phyloP scores from a whole-genome alignment of 2,888 invertebrate species.

The Lepidochrysops patricia region DNA sequence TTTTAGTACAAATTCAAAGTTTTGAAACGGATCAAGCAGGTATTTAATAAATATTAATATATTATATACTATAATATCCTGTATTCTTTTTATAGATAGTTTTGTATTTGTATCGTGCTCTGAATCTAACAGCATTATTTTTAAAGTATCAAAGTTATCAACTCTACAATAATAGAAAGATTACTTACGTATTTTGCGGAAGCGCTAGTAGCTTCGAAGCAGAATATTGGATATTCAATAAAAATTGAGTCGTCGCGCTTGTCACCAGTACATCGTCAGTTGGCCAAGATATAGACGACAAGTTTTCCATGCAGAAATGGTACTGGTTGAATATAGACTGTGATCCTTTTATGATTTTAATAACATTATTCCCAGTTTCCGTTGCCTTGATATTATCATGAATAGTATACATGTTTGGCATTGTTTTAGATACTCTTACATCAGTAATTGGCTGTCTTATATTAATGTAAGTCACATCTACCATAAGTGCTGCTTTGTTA shows the following conservation, averaged over 20 bases:
- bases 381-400: constrained; percentile 38
- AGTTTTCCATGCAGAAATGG: constrained; percentile 81
- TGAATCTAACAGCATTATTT: no score
- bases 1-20: no score
- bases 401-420: constrained; percentile 38
- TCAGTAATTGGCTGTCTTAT: constrained; percentile 43
- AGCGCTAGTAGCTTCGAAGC: constrained; percentile 69
- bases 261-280: constrained; percentile 80
- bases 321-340: constrained; percentile 76
- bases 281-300: constrained; percentile 74
- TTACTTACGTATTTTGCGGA: constrained; percentile 70
- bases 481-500: constrained; percentile 71
- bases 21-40: no score
- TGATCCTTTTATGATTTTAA: constrained; percentile 71
- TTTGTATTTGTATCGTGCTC: no score
- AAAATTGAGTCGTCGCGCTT: constrained; percentile 72
- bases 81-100: no score
- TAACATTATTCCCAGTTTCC: constrained; percentile 48
- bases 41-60: no score
- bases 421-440: constrained; percentile 37
- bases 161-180: no score
- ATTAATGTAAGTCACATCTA: constrained; percentile 71
- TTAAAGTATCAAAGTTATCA: no score
- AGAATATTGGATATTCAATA: constrained; percentile 68
- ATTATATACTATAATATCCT: no score